phyloP scores from a whole-genome alignment of 2,113 vertebrate species.

The Rhagologus leucostigma region DNA sequence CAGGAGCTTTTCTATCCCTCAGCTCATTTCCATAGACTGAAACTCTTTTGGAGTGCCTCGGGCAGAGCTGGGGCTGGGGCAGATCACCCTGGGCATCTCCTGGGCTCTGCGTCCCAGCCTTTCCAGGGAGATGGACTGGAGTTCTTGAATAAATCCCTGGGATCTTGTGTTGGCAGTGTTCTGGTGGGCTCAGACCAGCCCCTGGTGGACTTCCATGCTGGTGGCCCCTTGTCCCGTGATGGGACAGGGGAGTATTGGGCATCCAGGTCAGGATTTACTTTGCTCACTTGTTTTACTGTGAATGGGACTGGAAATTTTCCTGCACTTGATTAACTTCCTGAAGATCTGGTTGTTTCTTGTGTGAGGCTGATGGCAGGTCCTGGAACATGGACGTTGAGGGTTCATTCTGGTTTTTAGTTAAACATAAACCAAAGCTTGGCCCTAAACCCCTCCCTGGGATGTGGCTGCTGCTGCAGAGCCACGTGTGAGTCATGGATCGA shows the following conservation, averaged over 20 bases:
- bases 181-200: neutral
- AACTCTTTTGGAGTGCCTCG: neutral
- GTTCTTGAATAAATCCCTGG: neutral
- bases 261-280: neutral
- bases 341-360: neutral
- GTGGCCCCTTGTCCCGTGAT: neutral
- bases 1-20: neutral
- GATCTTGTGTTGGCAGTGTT: fast-evolving
- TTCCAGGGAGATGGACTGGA: no score
- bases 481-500: neutral
- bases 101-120: neutral
- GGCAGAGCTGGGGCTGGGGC: neutral
- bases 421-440: neutral
- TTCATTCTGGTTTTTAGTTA: neutral
- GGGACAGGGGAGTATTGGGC: neutral
- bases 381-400: fast-evolving
- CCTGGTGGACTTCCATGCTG: fast-evolving
- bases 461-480: neutral
- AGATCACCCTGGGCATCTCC: neutral
- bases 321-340: fast-evolving
- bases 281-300: neutral
- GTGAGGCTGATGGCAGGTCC: neutral
- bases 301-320: neutral
- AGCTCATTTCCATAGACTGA: neutral
- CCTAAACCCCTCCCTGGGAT: neutral